A percentile compares a stretch with the other conserved stretches of the same genome.
phyloP scores from a whole-genome alignment of 2,113 vertebrate species.

The Otolemur garnettii region DNA sequence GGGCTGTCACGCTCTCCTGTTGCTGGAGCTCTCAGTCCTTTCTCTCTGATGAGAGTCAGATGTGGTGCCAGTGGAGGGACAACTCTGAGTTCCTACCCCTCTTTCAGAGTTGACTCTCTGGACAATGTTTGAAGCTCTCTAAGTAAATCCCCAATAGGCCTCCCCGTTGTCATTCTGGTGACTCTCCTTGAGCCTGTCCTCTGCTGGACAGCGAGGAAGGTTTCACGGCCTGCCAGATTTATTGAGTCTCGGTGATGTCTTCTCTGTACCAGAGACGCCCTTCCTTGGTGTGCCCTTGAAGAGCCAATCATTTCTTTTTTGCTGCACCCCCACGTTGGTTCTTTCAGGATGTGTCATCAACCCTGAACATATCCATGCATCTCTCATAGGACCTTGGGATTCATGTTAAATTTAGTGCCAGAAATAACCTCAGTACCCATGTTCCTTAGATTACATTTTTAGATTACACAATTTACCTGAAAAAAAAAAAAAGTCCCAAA shows the following conservation, averaged over 20 bases:
- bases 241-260: not conserved
- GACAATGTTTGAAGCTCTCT: not conserved
- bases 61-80: not conserved
- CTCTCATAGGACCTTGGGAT: not conserved
- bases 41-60: not conserved
- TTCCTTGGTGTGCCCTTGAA: not conserved
- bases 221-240: not conserved
- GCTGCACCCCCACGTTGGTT: not conserved
- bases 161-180: not conserved
- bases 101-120: not conserved
- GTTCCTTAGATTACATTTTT: not conserved
- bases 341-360: not conserved
- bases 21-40: not conserved
- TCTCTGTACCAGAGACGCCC: not conserved
- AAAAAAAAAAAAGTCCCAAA: not conserved
- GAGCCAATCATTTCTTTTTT: not conserved
- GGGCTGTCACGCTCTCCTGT: too few relatives aligned
- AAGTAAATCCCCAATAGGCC: not conserved
- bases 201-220: not conserved
- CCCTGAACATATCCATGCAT: not conserved
- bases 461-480: not conserved
- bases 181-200: not conserved
- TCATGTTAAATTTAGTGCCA: not conserved
- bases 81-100: not conserved
- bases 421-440: not conserved